A percentile compares a stretch with the other conserved stretches of the same genome.
phyloP scores from a whole-genome alignment of 2,113 vertebrate genomes.

The Mustelus asterias region DNA sequence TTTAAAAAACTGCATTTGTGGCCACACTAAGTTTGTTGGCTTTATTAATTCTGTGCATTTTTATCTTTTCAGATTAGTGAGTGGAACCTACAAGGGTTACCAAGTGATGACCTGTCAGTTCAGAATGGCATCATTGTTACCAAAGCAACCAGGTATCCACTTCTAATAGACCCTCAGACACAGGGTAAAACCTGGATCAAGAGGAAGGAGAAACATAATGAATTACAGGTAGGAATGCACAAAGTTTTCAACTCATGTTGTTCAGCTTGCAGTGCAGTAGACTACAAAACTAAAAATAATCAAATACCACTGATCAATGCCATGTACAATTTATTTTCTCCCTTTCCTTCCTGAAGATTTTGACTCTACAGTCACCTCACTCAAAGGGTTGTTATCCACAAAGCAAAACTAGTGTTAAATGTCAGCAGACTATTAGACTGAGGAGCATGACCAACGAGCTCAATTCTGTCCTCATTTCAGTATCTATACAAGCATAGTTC shows the following conservation, averaged over 20 bases:
- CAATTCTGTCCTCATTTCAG: not conserved
- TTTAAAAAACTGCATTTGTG: not conserved
- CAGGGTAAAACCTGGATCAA: constrained; percentile 68
- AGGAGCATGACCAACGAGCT: not conserved
- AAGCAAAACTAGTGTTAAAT: not conserved
- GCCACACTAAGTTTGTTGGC: not conserved
- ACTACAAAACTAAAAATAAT: not conserved
- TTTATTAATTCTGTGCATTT: not conserved
- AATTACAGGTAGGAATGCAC: constrained; percentile 54
- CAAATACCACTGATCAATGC: not conserved
- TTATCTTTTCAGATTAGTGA: constrained; percentile 54
- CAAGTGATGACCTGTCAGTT: constrained; percentile 64
- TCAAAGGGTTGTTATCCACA: not conserved
- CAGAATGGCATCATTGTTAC: constrained; percentile 70
- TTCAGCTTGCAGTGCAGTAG: not conserved
- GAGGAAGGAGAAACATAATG: constrained; percentile 60
- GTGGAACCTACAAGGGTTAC: constrained; percentile 65
- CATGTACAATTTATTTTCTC: not conserved
- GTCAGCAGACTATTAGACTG: not conserved
- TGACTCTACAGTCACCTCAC: not conserved
- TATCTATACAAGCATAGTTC: not conserved
- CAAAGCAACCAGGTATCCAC: constrained; percentile 63
- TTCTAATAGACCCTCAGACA: constrained; percentile 64
- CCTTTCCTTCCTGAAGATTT: not conserved
- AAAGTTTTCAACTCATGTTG: not conserved